Evolutionary conservation across 2,888 invertebrate genomes (phyloP).

Genomic region (Drosophila koepferae): DNA sequence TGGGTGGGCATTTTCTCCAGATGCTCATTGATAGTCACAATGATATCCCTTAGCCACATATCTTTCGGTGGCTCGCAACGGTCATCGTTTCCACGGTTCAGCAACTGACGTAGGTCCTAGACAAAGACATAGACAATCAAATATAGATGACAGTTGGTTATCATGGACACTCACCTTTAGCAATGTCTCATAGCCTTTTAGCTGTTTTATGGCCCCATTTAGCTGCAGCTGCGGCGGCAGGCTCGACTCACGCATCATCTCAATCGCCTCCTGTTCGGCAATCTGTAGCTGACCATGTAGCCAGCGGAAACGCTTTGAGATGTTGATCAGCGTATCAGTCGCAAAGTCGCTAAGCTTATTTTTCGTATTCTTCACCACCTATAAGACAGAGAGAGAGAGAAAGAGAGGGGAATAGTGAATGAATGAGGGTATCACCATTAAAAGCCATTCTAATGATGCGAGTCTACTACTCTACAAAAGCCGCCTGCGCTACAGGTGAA

Average conservation of each 20-base stretch:
- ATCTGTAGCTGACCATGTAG: slow-evolving; percentile 82
- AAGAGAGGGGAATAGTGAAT: too few species aligned
- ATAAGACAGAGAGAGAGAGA: slow-evolving; percentile 18
- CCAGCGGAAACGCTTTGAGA: slow-evolving; percentile 77
- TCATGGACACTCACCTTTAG: slow-evolving; percentile 64
- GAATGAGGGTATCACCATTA: slow-evolving; percentile 20
- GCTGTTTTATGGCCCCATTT: slow-evolving; percentile 61
- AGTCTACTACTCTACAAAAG: slow-evolving; percentile 5
- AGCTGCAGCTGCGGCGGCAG: slow-evolving; percentile 67
- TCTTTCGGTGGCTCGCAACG: slow-evolving; percentile 52
- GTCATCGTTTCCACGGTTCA: slow-evolving; percentile 43
- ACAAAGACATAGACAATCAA: neutral
- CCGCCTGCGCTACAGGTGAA: slow-evolving; percentile 49
- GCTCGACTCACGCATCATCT: slow-evolving; percentile 71
- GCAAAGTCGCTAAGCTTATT: slow-evolving; percentile 75
- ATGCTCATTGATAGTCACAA: slow-evolving; percentile 53
- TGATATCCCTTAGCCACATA: slow-evolving; percentile 61
- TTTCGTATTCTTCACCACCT: slow-evolving; percentile 78
- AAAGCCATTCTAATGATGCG: slow-evolving; percentile 56
- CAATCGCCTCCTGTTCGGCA: slow-evolving; percentile 72
- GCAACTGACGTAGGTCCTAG: slow-evolving; percentile 64
- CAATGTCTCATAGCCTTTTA: slow-evolving; percentile 66
- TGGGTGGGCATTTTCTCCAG: slow-evolving; percentile 74
- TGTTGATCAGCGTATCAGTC: slow-evolving; percentile 61
- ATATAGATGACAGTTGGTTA: neutral